Evolutionary conservation across 2,113 vertebrate species (phyloP).

Genomic region (Nothoprocta pentlandii): DNA sequence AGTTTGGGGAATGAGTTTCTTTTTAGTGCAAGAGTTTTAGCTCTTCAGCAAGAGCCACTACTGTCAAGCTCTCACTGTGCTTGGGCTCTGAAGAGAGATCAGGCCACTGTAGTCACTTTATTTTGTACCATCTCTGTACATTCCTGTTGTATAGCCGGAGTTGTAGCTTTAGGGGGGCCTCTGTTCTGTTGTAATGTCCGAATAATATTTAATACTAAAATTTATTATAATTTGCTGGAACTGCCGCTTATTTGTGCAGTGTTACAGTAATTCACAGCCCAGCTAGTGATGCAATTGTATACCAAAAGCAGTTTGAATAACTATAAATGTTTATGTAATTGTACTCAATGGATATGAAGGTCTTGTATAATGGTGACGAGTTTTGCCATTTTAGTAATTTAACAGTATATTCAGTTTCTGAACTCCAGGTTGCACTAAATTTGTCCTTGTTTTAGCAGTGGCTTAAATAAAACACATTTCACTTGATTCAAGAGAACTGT

Average conservation of each 20-base stretch:
- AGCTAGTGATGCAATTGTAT: slow-evolving; percentile 71
- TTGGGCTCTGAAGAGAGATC: slow-evolving; percentile 55
- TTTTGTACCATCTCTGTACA: slow-evolving; percentile 80
- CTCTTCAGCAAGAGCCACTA: slow-evolving; percentile 35
- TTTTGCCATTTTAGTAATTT: slow-evolving; percentile 82
- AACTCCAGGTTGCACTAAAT: slow-evolving; percentile 84
- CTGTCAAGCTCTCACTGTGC: slow-evolving; percentile 48
- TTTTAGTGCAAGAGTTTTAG: neutral
- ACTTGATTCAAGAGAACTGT: slow-evolving; percentile 55
- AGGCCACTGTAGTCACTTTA: slow-evolving; percentile 81
- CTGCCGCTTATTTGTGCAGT: slow-evolving; percentile 80
- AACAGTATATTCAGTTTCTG: slow-evolving; percentile 79
- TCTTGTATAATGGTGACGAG: slow-evolving; percentile 80
- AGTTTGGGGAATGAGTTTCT: neutral
- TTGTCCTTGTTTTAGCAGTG: slow-evolving; percentile 85
- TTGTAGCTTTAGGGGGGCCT: slow-evolving; percentile 64
- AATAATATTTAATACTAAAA: slow-evolving; percentile 80
- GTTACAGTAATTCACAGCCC: slow-evolving; percentile 77
- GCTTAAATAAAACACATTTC: slow-evolving; percentile 87
- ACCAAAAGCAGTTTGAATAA: slow-evolving; percentile 75
- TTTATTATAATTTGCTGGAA: slow-evolving; percentile 74
- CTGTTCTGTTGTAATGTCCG: slow-evolving; percentile 82
- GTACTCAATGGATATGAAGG: slow-evolving; percentile 74
- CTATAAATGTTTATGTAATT: slow-evolving; percentile 75
- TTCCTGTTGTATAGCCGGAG: slow-evolving; percentile 81